Evolutionary conservation across 2,888 invertebrate genomes (phyloP).

Genomic region (Rugalucina vietnamica): DNA sequence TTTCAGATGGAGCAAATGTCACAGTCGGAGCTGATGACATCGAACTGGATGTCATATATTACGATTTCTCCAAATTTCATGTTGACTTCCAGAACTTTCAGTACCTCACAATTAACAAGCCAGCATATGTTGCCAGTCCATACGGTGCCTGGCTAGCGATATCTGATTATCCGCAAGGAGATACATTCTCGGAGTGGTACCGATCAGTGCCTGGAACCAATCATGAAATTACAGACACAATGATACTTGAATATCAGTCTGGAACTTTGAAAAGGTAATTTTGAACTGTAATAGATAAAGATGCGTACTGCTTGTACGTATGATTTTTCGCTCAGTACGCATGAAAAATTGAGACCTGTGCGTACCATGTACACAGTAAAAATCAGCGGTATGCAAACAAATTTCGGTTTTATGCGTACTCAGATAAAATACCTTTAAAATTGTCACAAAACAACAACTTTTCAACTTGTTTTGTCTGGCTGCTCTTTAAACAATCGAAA

Average conservation of each 20-base stretch:
- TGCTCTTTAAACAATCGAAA: no score
- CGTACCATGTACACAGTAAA: no score
- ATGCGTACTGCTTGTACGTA: no score
- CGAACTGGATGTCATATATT: conserved; percentile 54
- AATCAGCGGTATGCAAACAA: no score
- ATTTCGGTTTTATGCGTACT: no score
- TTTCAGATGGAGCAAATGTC: background rate
- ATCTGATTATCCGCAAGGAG: conserved; percentile 64
- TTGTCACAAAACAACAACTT: no score
- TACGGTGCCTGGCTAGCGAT: conserved; percentile 69
- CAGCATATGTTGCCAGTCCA: conserved; percentile 68
- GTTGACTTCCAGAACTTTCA: conserved; percentile 53
- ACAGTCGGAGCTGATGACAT: conserved; percentile 48
- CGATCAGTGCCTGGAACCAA: conserved; percentile 24
- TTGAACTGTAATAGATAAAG: no score
- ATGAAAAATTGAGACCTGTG: no score
- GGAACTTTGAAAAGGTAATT: conserved; percentile 40
- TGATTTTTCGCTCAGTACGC: no score
- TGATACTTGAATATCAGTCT: conserved; percentile 37
- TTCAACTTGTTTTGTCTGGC: no score
- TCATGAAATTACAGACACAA: conserved; percentile 25
- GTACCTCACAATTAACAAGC: conserved; percentile 45
- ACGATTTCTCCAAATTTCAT: conserved; percentile 62
- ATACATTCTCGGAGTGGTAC: conserved; percentile 76
- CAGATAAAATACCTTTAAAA: no score